phyloP scores from a whole-genome alignment of 2,888 invertebrate species.

The Xylota sylvarum region DNA sequence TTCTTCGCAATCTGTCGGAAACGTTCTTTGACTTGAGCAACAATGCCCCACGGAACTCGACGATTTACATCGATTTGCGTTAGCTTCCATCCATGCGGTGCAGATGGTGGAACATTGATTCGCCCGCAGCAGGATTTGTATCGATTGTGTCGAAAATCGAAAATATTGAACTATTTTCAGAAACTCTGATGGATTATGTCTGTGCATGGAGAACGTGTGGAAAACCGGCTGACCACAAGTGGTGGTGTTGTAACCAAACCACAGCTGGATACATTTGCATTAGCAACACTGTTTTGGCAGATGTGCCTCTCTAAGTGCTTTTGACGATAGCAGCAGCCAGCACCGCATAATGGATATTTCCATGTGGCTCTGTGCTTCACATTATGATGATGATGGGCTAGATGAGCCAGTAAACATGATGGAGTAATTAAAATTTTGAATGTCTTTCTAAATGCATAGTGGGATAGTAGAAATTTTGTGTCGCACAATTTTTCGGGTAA shows the following conservation, averaged over 20 bases:
- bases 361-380: constrained; percentile 12
- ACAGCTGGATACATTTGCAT: constrained; percentile 44
- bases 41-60: constrained; percentile 8
- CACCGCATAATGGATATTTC: background rate
- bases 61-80: constrained; percentile 30
- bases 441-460: constrained; percentile 12
- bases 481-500: background rate
- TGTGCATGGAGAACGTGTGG: background rate
- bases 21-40: background rate
- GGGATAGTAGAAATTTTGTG: background rate
- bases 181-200: constrained; percentile 7
- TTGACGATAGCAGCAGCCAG: constrained; percentile 52
- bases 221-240: constrained; percentile 30
- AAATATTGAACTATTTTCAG: constrained; percentile 30
- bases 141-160: constrained; percentile 11
- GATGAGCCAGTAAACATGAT: constrained; percentile 12
- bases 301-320: constrained; percentile 60
- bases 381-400: constrained; percentile 28
- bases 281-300: constrained; percentile 51
- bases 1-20: background rate
- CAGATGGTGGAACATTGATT: constrained; percentile 19
- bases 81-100: constrained; percentile 16
- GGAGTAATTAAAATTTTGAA: constrained; percentile 27
- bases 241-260: constrained; percentile 27
- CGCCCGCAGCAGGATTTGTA: background rate